A percentile compares a stretch with the other conserved stretches of the same genome.
These are phyloP conservation scores for Tachuris rubrigastra DNA, from an alignment of 2,113 vertebrate genomes.

Conservation along the genomic window DNA sequence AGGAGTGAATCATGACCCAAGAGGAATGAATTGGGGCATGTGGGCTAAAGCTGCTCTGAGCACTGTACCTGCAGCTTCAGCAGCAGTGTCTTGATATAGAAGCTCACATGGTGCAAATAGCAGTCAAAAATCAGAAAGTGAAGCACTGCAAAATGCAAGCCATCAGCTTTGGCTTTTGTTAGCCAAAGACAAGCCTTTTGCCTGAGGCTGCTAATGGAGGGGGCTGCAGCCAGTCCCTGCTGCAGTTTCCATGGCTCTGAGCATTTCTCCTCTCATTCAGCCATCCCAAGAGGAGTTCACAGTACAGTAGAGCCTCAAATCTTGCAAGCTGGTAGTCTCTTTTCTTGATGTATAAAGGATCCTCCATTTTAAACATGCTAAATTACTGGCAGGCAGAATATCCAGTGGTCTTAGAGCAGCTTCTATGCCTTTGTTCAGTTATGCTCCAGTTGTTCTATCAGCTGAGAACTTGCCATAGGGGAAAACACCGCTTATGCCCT, in stretches of 20 bases:
- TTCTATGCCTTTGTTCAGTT: conserved; percentile 11
- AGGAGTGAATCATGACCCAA: neutral
- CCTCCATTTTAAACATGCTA: neutral
- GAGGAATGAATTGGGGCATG: neutral
- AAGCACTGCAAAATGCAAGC: neutral
- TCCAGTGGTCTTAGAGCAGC: neutral
- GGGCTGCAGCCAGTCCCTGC: neutral
- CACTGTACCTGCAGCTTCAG: fast-evolving
- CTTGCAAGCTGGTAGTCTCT: neutral
- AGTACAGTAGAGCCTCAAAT: neutral
- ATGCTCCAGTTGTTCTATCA: neutral
- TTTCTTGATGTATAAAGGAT: neutral
- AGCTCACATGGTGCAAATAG: neutral
- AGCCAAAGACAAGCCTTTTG: neutral
- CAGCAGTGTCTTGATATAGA: neutral
- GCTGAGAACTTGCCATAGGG: conserved; percentile 24
- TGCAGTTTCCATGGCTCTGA: neutral
- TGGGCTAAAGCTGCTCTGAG: neutral
- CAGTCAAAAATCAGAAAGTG: neutral
- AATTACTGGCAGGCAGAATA: neutral
- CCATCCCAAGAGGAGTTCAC: neutral
- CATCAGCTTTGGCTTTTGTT: neutral
- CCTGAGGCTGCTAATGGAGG: neutral
- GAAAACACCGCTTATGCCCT: conserved; percentile 18
- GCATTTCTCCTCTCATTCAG: neutral